Base-by-base conservation (phyloP, 2,797 vertebrate species). In the Peromyscus nudipes region DNA sequence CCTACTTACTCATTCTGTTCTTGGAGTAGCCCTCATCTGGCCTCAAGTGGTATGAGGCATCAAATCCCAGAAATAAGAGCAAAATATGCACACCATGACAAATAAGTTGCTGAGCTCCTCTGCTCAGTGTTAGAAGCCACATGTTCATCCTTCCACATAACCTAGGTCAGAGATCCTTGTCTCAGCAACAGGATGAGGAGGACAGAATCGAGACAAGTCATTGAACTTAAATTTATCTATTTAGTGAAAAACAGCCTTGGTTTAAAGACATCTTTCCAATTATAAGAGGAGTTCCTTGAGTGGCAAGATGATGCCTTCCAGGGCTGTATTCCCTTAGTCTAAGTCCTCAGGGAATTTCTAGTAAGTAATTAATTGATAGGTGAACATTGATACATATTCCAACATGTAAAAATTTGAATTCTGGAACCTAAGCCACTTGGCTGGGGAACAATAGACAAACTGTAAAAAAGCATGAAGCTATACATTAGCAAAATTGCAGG, bases 231-330 rank as follows among this genome's bases (percentile, higher is more conserved):
- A 43, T 82, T 19, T 71, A 43, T 21, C 85, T 93, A 0, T 84
- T 73, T 77, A 64, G 49, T 65, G 6, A 62, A 40, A 64, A 29
- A 67, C 93, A 29, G 4, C 82, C n/a, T 88, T 93, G 25, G 14
- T 94, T 85, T 92, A n/a, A 77, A 79, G 40, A 69, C 13, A 80
- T 62, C 14, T 73, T 94, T 73, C 21, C 23, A 84, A 81, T 89
- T 77, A 88, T 25, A 81, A 13, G 7, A 55, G 31, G 52, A 85
- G 4, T 91, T 79, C 49, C n/a, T 79, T 87, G 10, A 90, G 6
- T 11, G 7, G 27, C 62, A 91, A 40, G 76, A 67, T 62, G 10
- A 92, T 43, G 31, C 0, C 62, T 75, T 85, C 10, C 43, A 34
- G 62, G 65, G 10, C 43, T 85, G 4, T 21, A 57, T 81, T 90